Conservation (phyloP, 2,113 vertebrate species). For the Opisthocomus hoazin region DNA sequence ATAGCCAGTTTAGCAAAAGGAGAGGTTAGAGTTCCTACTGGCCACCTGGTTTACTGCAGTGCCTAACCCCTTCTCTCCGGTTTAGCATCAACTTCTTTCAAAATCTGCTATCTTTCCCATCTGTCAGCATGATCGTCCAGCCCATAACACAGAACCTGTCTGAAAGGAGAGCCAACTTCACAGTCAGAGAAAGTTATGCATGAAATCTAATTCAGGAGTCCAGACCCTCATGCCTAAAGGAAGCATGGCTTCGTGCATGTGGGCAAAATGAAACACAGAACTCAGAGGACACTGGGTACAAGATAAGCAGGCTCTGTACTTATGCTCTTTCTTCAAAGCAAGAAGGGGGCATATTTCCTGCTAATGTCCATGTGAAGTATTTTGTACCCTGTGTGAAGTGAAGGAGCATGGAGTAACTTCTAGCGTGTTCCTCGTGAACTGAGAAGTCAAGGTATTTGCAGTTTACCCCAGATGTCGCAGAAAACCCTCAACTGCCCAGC, state of each 20-base stretch:
- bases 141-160: not conserved
- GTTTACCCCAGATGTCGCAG: not conserved
- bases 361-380: not conserved
- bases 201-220: not conserved
- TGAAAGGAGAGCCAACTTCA: conserved; percentile 4
- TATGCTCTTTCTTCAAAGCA: not conserved
- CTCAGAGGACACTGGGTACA: not conserved
- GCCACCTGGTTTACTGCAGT: not conserved
- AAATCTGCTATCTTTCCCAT: not conserved
- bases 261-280: not conserved
- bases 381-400: not conserved
- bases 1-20: not conserved
- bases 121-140: not conserved
- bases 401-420: not conserved
- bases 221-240: not conserved
- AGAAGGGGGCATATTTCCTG: not conserved
- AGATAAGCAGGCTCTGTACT: not conserved
- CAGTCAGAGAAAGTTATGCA: not conserved
- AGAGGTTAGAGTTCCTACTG: not conserved
- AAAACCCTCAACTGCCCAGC: not conserved
- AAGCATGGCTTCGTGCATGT: not conserved
- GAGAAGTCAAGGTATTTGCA: not conserved
- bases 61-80: not conserved
- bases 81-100: not conserved
- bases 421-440: not conserved